phyloP scores from a whole-genome alignment of 2,113 vertebrate species.

The Ciconia maguari region DNA sequence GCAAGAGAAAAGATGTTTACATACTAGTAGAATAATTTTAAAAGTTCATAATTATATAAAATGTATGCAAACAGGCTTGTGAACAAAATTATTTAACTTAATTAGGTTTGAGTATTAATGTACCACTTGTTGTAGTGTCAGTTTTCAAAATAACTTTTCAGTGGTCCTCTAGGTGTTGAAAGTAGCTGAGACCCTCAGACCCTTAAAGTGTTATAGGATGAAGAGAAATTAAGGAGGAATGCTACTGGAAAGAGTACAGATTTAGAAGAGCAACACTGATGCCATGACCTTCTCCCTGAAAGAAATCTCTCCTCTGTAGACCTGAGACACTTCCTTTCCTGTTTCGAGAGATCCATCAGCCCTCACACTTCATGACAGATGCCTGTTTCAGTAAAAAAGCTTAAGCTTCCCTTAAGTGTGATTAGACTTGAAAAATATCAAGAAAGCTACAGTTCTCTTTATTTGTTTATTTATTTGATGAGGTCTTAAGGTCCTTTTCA shows the following conservation, averaged over 20 bases:
- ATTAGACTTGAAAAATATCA: neutral
- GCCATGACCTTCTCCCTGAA: neutral
- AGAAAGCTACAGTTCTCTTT: neutral
- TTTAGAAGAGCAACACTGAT: neutral
- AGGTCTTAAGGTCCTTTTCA: neutral
- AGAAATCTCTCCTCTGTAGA: neutral
- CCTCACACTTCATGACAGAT: neutral
- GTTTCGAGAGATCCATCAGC: neutral
- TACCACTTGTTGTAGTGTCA: neutral
- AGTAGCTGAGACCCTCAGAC: neutral
- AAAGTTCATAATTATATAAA: neutral
- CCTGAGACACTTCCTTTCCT: neutral
- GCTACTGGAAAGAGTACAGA: accelerated
- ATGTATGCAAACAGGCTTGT: neutral
- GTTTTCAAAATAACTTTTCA: neutral
- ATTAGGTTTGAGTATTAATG: neutral
- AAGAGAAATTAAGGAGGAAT: neutral
- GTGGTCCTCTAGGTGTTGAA: neutral
- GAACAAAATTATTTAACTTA: neutral
- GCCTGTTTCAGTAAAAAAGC: neutral
- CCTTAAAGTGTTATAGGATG: neutral
- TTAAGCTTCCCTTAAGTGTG: neutral
- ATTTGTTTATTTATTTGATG: neutral
- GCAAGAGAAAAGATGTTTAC: neutral
- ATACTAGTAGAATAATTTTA: neutral